These are phyloP conservation scores for Steinernema feltiae DNA, from an alignment of 1,140 invertebrate genomes.

Conservation along the genomic window DNA sequence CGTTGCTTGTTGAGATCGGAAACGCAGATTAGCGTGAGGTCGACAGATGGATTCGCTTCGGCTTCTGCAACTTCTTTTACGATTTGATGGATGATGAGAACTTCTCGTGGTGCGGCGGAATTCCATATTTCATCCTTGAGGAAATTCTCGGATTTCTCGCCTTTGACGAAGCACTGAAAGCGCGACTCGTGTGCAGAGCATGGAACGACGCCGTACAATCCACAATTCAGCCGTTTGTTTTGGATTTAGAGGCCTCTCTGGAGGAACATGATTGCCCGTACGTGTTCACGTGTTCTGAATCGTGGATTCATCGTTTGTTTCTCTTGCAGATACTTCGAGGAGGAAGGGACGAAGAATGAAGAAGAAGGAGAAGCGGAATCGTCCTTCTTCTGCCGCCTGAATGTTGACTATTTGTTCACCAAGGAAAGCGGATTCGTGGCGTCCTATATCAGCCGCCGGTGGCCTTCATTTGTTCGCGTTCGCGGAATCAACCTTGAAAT, in stretches of 20 bases:
- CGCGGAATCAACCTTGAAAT: not conserved
- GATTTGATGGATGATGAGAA: not conserved
- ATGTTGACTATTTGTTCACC: not conserved
- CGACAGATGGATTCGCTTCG: no score
- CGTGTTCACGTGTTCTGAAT: not conserved
- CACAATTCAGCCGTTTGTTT: not conserved
- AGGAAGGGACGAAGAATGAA: not conserved
- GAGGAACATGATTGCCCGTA: not conserved
- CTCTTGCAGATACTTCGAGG: not conserved
- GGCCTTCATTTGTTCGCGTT: not conserved
- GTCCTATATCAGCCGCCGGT: not conserved
- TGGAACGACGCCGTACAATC: not conserved
- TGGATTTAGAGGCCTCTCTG: not conserved
- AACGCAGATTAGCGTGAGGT: no score
- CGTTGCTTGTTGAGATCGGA: not conserved
- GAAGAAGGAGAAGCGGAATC: not conserved
- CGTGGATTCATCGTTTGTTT: not conserved
- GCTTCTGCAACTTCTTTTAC: no score
- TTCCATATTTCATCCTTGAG: conserved; percentile 9
- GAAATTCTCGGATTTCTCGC: not conserved
- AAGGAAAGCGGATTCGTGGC: not conserved
- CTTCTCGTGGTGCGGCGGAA: not conserved
- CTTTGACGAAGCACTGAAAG: not conserved
- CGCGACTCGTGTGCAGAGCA: not conserved
- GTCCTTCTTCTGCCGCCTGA: not conserved